A percentile compares a stretch with the other conserved stretches of the same genome.
Conservation (phyloP, 1,140 invertebrate species). For the Hestina assimilis region DNA sequence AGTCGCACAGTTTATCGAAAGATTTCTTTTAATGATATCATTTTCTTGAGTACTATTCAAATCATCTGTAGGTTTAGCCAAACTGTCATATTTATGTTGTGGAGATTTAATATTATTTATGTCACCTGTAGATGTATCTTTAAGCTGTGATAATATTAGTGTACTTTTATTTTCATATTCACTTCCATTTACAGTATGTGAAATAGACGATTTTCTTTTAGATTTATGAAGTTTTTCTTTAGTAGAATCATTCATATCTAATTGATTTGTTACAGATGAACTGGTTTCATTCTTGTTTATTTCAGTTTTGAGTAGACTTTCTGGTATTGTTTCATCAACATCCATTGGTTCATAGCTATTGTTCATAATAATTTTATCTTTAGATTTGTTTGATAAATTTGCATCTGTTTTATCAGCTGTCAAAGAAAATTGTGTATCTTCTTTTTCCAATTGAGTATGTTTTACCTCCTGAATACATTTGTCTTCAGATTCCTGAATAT, state of each 20-base stretch:
- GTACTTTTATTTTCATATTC: slow-evolving; percentile 58
- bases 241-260: slow-evolving; percentile 1
- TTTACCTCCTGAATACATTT: slow-evolving; percentile 57
- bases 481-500: slow-evolving; percentile 37
- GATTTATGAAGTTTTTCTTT: slow-evolving; percentile 23
- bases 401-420: slow-evolving; percentile 4
- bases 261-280: neutral
- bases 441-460: slow-evolving; percentile 15
- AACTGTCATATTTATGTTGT: slow-evolving; percentile 27
- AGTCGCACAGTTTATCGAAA: slow-evolving; percentile 45
- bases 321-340: slow-evolving; percentile 60
- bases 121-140: slow-evolving; percentile 45
- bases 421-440: neutral
- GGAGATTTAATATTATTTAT: slow-evolving; percentile 38
- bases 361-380: slow-evolving; percentile 22
- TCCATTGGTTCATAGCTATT: slow-evolving; percentile 65
- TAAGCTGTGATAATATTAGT: slow-evolving; percentile 56
- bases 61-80: slow-evolving; percentile 39
- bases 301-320: slow-evolving; percentile 32
- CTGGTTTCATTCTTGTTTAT: slow-evolving; percentile 13
- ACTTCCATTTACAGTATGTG: slow-evolving; percentile 39
- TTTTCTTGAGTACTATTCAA: slow-evolving; percentile 43
- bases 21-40: slow-evolving; percentile 43
- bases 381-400: slow-evolving; percentile 15
- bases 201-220: slow-evolving; percentile 34